These are phyloP conservation scores for Laupala kohalensis DNA, from an alignment of 1,140 invertebrate genomes.

Conservation along the genomic window DNA sequence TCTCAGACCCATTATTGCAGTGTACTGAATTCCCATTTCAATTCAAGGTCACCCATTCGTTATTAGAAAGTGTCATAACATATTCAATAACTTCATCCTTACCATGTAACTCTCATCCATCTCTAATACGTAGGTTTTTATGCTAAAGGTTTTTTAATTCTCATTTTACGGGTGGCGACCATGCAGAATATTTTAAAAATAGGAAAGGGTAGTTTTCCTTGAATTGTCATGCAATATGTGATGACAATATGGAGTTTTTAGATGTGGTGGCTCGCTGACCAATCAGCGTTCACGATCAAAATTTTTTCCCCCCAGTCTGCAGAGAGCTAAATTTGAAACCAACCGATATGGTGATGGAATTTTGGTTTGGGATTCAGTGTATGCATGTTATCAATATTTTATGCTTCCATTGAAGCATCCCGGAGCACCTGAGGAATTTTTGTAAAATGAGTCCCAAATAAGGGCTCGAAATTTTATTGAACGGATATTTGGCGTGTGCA, in stretches of 20 bases:
- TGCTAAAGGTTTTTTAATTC: too few species aligned
- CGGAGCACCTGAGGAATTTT: constrained; percentile 12
- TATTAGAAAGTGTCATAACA: too few species aligned
- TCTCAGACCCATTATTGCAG: too few species aligned
- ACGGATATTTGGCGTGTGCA: constrained; percentile 14
- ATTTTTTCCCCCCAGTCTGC: too few species aligned
- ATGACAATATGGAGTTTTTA: constrained; percentile 5
- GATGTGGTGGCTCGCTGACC: constrained; percentile 8
- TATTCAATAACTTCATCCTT: too few species aligned
- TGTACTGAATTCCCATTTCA: too few species aligned
- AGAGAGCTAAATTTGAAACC: too few species aligned
- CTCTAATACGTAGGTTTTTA: too few species aligned
- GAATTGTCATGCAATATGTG: constrained; percentile 5
- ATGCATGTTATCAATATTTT: constrained; percentile 15
- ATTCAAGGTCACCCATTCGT: too few species aligned
- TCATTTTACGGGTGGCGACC: too few species aligned
- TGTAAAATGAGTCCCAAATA: constrained; percentile 22
- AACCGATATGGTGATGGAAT: too few species aligned
- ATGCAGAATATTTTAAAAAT: neutral
- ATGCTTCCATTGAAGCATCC: constrained; percentile 19
- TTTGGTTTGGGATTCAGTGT: constrained; percentile 16
- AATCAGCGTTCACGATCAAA: neutral
- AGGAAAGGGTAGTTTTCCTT: constrained; percentile 7
- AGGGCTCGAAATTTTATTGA: constrained; percentile 22
- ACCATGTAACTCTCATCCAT: too few species aligned